phyloP scores from a whole-genome alignment of 2,888 invertebrate species.

The Lobophora halterata region DNA sequence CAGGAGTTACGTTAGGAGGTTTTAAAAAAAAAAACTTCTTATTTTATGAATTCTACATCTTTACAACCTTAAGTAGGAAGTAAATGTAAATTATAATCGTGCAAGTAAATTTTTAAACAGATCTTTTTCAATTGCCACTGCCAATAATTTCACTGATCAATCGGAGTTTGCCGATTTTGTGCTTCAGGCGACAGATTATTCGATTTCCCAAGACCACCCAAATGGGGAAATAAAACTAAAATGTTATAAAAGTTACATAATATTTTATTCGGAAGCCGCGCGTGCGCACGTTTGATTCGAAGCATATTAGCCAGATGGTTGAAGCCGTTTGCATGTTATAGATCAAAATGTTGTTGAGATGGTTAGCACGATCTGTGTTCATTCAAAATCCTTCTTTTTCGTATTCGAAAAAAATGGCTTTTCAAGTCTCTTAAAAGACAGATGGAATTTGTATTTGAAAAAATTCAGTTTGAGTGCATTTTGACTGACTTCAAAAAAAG shows the following conservation, averaged over 20 bases:
- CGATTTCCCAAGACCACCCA: constrained; percentile 18
- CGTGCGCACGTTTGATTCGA: constrained; percentile 18
- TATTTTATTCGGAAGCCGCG: constrained; percentile 24
- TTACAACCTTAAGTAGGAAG: not conserved
- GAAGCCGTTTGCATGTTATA: constrained; percentile 12
- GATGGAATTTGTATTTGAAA: too few relatives aligned
- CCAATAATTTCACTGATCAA: constrained; percentile 8
- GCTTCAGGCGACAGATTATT: constrained; percentile 38
- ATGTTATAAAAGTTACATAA: constrained; percentile 14
- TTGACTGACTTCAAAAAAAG: too few relatives aligned
- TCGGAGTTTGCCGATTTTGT: constrained; percentile 2
- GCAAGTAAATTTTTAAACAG: constrained; percentile 4
- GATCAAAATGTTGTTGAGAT: constrained; percentile 11
- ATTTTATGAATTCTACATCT: not conserved
- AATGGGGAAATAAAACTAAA: not conserved
- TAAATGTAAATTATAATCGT: constrained; percentile 1
- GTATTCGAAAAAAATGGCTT: too few relatives aligned
- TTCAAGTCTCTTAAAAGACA: too few relatives aligned
- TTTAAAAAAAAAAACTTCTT: too few relatives aligned
- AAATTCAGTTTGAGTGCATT: too few relatives aligned
- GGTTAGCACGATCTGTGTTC: too few relatives aligned
- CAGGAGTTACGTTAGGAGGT: too few relatives aligned
- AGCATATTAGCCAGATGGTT: constrained; percentile 14
- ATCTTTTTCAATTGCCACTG: not conserved
- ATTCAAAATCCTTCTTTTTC: too few relatives aligned